Percentiles rank a stretch among this genome's conserved stretches.
These are phyloP conservation scores for Drosophila longiperda DNA, from an alignment of 2,888 invertebrate species.

Conservation along the genomic window DNA sequence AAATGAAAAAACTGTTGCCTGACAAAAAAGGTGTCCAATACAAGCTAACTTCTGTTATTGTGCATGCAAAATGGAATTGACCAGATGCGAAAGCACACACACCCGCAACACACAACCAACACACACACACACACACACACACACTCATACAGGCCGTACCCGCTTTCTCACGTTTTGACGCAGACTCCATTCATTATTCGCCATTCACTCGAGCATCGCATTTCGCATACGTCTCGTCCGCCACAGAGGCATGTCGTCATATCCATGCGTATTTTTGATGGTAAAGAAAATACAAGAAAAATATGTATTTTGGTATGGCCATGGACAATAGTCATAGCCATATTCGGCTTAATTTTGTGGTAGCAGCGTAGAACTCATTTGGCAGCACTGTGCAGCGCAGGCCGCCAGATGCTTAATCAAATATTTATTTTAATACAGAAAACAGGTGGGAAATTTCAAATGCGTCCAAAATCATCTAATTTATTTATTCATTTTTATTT, in stretches of 20 bases:
- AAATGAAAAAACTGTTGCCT: constrained; percentile 21
- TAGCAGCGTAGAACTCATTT: constrained; percentile 55
- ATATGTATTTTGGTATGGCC: constrained; percentile 6
- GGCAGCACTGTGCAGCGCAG: constrained; percentile 10
- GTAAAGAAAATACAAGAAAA: constrained; percentile 16
- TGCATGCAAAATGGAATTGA: constrained; percentile 52
- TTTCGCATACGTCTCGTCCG: constrained; percentile 43
- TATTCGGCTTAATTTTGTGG: constrained; percentile 51
- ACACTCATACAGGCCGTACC: neutral
- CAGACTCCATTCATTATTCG: constrained; percentile 67
- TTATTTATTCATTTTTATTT: constrained; percentile 64
- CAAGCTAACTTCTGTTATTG: constrained; percentile 26
- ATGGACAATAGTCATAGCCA: constrained; percentile 22
- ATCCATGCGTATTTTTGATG: constrained; percentile 43
- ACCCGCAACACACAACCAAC: constrained; percentile 6
- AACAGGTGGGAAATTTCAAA: constrained; percentile 70
- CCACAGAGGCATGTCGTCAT: constrained; percentile 21
- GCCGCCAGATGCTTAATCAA: constrained; percentile 55
- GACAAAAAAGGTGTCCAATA: constrained; percentile 40
- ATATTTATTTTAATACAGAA: constrained; percentile 62
- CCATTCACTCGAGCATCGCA: constrained; percentile 57
- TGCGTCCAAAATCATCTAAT: constrained; percentile 42
- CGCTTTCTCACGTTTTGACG: constrained; percentile 19
- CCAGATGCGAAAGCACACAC: constrained; percentile 36
- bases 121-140: neutral